Evolutionary conservation across 2,797 vertebrate genomes (phyloP).

Genomic region (Esox masquinongy): DNA sequence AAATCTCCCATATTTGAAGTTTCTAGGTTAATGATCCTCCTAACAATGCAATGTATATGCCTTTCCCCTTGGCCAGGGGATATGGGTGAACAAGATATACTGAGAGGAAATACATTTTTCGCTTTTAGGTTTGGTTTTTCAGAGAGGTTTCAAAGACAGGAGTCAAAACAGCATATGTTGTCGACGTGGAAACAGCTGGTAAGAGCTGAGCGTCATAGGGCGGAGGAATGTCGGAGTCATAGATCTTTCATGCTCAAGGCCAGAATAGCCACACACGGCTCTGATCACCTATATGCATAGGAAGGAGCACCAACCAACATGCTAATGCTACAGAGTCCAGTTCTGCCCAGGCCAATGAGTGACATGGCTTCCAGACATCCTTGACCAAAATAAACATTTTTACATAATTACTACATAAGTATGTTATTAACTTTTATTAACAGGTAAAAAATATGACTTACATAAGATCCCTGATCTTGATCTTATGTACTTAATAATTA

Average conservation of each 20-base stretch:
- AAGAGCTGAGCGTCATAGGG: constrained; percentile 49
- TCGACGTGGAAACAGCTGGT: constrained; percentile 65
- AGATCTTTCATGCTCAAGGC: constrained; percentile 59
- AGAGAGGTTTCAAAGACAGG: constrained; percentile 56
- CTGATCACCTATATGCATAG: constrained; percentile 27
- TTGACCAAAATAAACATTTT: background rate
- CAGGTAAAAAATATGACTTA: background rate
- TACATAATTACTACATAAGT: background rate
- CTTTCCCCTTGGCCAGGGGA: background rate
- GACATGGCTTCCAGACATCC: constrained; percentile 1
- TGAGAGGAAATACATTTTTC: constrained; percentile 20
- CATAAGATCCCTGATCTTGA: no score
- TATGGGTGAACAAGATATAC: constrained; percentile 21
- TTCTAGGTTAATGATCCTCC: constrained; percentile 3
- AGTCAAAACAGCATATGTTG: constrained; percentile 66
- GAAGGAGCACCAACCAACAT: constrained; percentile 15
- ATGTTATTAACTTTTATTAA: background rate
- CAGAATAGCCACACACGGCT: constrained; percentile 30
- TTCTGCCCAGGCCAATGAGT: background rate
- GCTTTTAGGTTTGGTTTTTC: constrained; percentile 56
- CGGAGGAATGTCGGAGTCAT: constrained; percentile 59
- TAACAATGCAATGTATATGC: background rate
- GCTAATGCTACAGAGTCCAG: background rate
- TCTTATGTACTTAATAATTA: no score
- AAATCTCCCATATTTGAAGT: background rate